A percentile compares a stretch with the other conserved stretches of the same genome.
Evolutionary conservation across 2,797 vertebrate species (phyloP).

Genomic region (Gymnothorax javanicus): DNA sequence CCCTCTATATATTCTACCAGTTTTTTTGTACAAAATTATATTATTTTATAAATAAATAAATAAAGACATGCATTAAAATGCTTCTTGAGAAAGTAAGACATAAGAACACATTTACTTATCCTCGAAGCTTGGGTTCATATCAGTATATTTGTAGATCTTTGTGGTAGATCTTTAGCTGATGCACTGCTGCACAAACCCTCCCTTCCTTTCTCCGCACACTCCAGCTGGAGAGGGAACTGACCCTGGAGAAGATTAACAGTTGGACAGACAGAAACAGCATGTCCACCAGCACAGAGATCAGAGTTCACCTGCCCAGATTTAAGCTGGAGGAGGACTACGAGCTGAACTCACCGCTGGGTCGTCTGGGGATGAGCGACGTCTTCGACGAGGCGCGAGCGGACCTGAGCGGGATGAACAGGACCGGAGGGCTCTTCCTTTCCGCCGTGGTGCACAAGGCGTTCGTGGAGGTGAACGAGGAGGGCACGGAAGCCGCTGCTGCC

Average conservation of each 20-base stretch:
- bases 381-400: slow-evolving; percentile 77
- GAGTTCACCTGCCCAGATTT: slow-evolving; percentile 83
- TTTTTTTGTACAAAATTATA: no score
- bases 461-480: slow-evolving; percentile 93
- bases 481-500: slow-evolving; percentile 89
- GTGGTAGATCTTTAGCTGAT: background rate
- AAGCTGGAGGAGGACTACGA: slow-evolving; percentile 84
- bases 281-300: slow-evolving; percentile 62
- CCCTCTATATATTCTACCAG: no score
- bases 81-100: no score
- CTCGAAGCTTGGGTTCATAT: no score
- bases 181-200: background rate
- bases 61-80: no score
- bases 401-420: slow-evolving; percentile 84
- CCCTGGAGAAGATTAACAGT: slow-evolving; percentile 76
- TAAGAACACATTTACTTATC: no score
- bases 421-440: slow-evolving; percentile 80
- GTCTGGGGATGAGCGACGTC: slow-evolving; percentile 79
- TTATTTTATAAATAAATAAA: no score
- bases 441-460: slow-evolving; percentile 88
- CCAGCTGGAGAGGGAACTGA: slow-evolving; percentile 83
- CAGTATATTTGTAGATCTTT: background rate
- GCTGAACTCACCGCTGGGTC: slow-evolving; percentile 70
- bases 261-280: slow-evolving; percentile 81
- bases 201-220: slow-evolving; percentile 44